phyloP scores from a whole-genome alignment of 2,113 vertebrate species.

The Bubo bubo region DNA sequence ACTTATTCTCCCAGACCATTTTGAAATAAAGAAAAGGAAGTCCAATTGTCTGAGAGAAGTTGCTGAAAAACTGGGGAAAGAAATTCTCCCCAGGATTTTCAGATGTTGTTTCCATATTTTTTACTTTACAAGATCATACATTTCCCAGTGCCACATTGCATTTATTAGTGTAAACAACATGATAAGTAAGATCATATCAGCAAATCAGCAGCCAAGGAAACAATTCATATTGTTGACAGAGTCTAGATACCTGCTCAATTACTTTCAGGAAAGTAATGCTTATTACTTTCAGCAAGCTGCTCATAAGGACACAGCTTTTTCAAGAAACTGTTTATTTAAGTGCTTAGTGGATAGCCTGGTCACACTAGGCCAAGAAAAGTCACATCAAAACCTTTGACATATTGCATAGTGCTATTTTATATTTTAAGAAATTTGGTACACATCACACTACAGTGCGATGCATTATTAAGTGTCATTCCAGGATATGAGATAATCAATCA shows the following conservation, averaged over 20 bases:
- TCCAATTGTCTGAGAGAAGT: neutral
- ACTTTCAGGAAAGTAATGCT: neutral
- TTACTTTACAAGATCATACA: neutral
- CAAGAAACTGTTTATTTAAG: neutral
- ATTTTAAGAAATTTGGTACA: conserved; percentile 43
- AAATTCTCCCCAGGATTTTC: neutral
- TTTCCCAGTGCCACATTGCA: neutral
- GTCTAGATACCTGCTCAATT: conserved; percentile 20
- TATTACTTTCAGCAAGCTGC: neutral
- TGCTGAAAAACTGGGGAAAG: neutral
- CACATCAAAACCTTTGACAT: conserved; percentile 52
- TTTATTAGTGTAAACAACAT: neutral
- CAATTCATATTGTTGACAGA: neutral
- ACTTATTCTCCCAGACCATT: neutral
- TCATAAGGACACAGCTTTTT: neutral
- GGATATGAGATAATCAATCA: conserved; percentile 68
- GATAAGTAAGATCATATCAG: neutral
- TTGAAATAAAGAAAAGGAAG: neutral
- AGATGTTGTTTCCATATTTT: neutral
- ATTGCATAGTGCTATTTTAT: neutral
- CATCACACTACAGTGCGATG: conserved; percentile 4
- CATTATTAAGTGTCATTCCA: conserved; percentile 70
- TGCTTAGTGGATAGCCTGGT: conserved; percentile 31
- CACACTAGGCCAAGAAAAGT: conserved; percentile 2
- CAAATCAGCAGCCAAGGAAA: conserved; percentile 9